Base-by-base conservation (phyloP, 2,888 invertebrate species). In the Embidobia sp. region DNA sequence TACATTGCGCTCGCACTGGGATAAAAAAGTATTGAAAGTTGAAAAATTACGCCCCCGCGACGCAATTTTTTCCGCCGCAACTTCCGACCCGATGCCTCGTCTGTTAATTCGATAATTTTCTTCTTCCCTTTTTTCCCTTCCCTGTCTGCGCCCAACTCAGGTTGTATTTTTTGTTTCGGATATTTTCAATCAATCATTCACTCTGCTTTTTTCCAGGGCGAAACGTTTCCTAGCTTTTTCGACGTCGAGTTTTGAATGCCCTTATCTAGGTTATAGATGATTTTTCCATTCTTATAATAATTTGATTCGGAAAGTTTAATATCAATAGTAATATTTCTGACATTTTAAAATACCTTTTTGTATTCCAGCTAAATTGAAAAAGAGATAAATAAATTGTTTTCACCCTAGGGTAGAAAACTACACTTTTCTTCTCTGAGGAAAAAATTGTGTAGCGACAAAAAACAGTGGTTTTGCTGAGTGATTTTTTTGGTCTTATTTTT, bases 101-200 rank as follows among this genome's bases (percentile, higher is more conserved):
- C 10, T 16, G 11, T 55, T 40, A 5, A 22, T 26, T 18, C 22
- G 35, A 51, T 16, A 18, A 8, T 8, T 18, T 44, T 44, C n/a
- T 18, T 29, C 29, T 8, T 29, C 29, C 8, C 35, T 49, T 49
- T 49, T 51, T 51, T 22, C 3, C 15, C 2, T 1, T 8, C 11
- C 22, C 11, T 10, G 1, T 5, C 1, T 6, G 42, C 44, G 26
- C 7, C 26, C 15, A 15, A 29, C 16, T 44, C 11, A 11, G n/a
- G 10, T 15, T 7, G 26, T 29, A 10, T 3, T 46, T 46, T 46
- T 46, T 46, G 26, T 10, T 5, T 2, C n/a, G n/a, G 33, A 44
- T 44, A 15, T 42, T 44, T 44, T 35, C 46, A 46, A 59, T 59
- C 59, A 22, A 37, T 61, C 63, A 63, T 63, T 63, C 40, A 31